These are phyloP conservation scores for Thalassophryne amazonica DNA, from an alignment of 2,797 vertebrate genomes.

Conservation along the genomic window DNA sequence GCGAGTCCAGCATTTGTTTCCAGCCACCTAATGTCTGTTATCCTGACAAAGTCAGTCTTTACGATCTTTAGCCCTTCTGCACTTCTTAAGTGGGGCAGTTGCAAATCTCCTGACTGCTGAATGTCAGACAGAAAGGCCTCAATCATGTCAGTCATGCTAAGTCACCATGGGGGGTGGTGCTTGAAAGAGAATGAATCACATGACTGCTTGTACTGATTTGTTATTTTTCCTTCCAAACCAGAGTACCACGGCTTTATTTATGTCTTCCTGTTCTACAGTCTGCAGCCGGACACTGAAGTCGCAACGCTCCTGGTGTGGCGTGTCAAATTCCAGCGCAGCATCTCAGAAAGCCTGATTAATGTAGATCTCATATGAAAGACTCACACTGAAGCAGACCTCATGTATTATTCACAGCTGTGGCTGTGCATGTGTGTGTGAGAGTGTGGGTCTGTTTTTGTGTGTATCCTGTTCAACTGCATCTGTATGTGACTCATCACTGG, in stretches of 20 bases:
- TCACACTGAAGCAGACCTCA: constrained; percentile 30
- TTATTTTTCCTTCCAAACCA: constrained; percentile 4
- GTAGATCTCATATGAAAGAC: constrained; percentile 56
- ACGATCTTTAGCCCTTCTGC: too few relatives aligned
- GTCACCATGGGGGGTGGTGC: too few relatives aligned
- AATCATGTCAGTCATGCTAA: too few relatives aligned
- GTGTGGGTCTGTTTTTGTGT: background rate
- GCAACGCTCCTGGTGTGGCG: background rate
- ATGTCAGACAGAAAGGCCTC: too few relatives aligned
- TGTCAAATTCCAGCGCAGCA: constrained; percentile 25
- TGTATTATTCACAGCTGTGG: constrained; percentile 55
- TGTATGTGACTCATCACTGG: constrained; percentile 37
- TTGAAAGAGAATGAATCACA: too few relatives aligned
- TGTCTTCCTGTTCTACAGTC: constrained; percentile 10
- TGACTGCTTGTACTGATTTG: too few relatives aligned
- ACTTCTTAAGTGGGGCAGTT: too few relatives aligned
- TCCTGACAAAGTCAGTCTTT: too few relatives aligned
- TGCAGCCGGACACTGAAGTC: constrained; percentile 10
- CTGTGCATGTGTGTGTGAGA: background rate
- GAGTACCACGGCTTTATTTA: background rate
- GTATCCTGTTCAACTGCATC: constrained; percentile 2
- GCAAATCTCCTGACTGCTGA: too few relatives aligned
- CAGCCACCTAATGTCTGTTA: too few relatives aligned
- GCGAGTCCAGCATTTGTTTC: too few relatives aligned
- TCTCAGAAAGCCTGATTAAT: constrained; percentile 54